Base-by-base conservation (phyloP, 2,888 invertebrate genomes). In the Acanthosepion lycidas region DNA sequence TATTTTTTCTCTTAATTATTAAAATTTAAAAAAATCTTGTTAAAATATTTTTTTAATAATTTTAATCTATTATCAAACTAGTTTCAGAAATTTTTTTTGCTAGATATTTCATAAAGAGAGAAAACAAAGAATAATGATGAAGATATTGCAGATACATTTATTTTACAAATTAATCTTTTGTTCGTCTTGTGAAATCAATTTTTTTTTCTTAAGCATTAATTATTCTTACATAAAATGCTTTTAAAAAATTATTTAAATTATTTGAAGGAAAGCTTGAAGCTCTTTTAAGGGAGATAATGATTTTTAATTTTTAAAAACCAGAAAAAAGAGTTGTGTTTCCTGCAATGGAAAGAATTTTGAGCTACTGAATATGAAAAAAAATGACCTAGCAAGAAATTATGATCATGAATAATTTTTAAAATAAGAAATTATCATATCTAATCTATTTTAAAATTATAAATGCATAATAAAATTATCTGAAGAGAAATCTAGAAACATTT, bases 231-330 rank as follows among this genome's bases (percentile, higher is more conserved):
- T 78, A 33, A 78, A 78, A 78, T 78, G n/a, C 2, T 78, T 78
- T 15, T 12, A 78, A 59, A 78, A 78, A 9, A 78, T 78, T 78
- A n/a, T 78, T 78, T 28, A n/a, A n/a, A n/a, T 78, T 78, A 12
- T n/a, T 15, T 78, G 12, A n/a, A n/a, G 18, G 33, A n/a, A 78
- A n/a, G 4, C n/a, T n/a, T 33, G 33, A 78, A 78, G 15, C 9
- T 33, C 33, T 92, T 26, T 92, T 93, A 93, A 93, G 93, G 93
- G 93, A 93, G 93, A 49, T 93, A 93, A 93, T 93, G 53, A 51
- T 51, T 93, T 51, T 49, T 93, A 53, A 93, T 93, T 93, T 93
- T 93, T 51, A 48, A n/a, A 78, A 78, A 51, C 6, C 53, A 93
- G 33, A 33, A 78, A 78, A n/a, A 78, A 53, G 93, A 93, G 93